phyloP scores from a whole-genome alignment of 2,888 invertebrate species.

The Diaphora mendica region DNA sequence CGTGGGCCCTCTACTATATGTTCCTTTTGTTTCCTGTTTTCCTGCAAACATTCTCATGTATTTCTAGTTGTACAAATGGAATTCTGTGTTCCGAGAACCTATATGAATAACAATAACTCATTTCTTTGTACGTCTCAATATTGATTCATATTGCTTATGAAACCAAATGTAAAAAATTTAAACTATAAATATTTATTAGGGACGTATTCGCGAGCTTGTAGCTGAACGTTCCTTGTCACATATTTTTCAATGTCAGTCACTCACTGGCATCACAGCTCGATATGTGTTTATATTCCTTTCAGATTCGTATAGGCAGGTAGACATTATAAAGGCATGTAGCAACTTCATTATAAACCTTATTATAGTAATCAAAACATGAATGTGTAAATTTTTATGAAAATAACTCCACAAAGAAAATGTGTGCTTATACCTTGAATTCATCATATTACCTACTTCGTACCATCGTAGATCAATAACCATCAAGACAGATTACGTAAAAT shows the following conservation, averaged over 20 bases:
- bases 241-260: constrained; percentile 75
- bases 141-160: constrained; percentile 22
- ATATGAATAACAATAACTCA: constrained; percentile 23
- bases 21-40: constrained; percentile 58
- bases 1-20: constrained; percentile 66
- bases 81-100: constrained; percentile 13
- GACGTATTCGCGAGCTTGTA: constrained; percentile 66
- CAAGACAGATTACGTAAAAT: background rate
- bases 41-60: constrained; percentile 48
- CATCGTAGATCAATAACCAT: background rate
- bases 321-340: constrained; percentile 14
- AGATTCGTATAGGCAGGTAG: constrained; percentile 45
- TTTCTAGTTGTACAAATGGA: constrained; percentile 28
- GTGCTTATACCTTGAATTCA: background rate
- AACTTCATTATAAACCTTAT: constrained; percentile 13
- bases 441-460: background rate
- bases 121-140: constrained; percentile 23
- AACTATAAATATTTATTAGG: constrained; percentile 71
- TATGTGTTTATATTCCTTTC: constrained; percentile 42
- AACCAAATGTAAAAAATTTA: constrained; percentile 54
- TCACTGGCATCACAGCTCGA: constrained; percentile 45
- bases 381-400: constrained; percentile 1
- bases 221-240: constrained; percentile 62
- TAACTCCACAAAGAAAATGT: background rate
- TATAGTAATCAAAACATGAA: constrained; percentile 11